Conservation (phyloP, 2,113 vertebrate genomes). For the Maccullochella peelii region DNA sequence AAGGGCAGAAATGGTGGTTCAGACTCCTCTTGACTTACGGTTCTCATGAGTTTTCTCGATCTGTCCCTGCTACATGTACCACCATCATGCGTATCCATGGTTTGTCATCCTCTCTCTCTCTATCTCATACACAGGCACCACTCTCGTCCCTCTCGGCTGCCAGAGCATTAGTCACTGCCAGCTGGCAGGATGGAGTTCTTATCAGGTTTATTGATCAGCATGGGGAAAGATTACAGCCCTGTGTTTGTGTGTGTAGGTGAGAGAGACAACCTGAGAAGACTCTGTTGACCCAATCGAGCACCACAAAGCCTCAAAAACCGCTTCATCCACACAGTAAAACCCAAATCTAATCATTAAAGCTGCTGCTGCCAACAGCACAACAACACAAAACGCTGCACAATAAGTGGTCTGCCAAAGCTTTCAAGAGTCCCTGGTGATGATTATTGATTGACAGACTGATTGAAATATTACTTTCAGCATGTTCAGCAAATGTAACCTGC, state of each 20-base stretch:
- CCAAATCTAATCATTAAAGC: conserved; percentile 2
- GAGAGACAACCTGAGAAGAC: conserved; percentile 13
- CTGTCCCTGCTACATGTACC: neutral
- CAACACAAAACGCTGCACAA: neutral
- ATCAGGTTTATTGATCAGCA: conserved; percentile 64
- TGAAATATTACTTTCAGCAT: neutral
- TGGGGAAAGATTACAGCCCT: conserved; percentile 35
- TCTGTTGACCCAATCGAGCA: conserved; percentile 3
- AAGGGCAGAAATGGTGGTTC: neutral
- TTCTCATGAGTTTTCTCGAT: neutral
- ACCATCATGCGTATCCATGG: neutral
- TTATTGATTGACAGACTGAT: conserved; percentile 5
- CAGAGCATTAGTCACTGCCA: conserved; percentile 53
- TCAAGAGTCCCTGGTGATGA: neutral
- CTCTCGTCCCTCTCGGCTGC: conserved; percentile 10
- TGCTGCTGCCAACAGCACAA: neutral
- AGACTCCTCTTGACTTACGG: neutral
- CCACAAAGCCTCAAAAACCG: conserved; percentile 19
- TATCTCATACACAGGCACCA: neutral
- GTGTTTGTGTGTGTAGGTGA: conserved; percentile 9
- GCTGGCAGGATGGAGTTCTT: conserved; percentile 47
- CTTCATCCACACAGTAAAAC: conserved; percentile 10
- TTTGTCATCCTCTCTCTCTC: conserved; percentile 5
- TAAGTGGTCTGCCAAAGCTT: neutral
- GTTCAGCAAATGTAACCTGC: neutral